Percentiles rank a stretch among this genome's conserved stretches.
Conservation (phyloP, 2,113 vertebrate species). For the Grammomys surdaster region DNA sequence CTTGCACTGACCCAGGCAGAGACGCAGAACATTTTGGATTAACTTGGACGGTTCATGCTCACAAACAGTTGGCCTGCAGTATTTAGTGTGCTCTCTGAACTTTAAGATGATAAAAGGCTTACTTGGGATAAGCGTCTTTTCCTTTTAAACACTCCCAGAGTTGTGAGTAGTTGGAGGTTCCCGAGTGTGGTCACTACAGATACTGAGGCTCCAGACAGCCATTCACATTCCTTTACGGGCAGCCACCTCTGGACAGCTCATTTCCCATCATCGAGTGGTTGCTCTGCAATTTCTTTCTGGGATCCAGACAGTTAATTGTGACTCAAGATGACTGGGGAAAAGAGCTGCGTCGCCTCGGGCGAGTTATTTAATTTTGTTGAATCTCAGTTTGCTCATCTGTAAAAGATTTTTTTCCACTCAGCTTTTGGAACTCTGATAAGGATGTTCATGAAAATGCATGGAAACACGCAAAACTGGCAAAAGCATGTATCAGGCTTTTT, state of each 20-base stretch:
- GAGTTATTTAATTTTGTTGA: not conserved
- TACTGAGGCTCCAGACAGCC: not conserved
- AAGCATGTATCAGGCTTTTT: not conserved
- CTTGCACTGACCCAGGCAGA: not conserved
- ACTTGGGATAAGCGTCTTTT: not conserved
- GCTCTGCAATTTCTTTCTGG: not conserved
- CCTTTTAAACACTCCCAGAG: not conserved
- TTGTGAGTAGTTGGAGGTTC: not conserved
- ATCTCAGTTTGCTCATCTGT: not conserved
- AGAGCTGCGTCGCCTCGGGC: not conserved
- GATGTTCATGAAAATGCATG: not conserved
- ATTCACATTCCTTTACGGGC: not conserved
- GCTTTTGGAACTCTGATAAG: not conserved
- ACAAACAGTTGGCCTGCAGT: not conserved
- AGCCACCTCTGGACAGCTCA: no score
- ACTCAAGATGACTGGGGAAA: not conserved
- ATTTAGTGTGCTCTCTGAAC: not conserved
- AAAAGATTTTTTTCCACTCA: not conserved
- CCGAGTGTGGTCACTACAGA: rapidly evolving
- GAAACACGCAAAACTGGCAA: not conserved
- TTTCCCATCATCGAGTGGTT: not conserved
- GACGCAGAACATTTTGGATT: not conserved
- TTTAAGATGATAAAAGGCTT: not conserved
- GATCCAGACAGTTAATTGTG: not conserved
- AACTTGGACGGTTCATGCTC: not conserved